Base-by-base conservation (phyloP, 1,140 invertebrate genomes). In the Aphaenogaster rudis region DNA sequence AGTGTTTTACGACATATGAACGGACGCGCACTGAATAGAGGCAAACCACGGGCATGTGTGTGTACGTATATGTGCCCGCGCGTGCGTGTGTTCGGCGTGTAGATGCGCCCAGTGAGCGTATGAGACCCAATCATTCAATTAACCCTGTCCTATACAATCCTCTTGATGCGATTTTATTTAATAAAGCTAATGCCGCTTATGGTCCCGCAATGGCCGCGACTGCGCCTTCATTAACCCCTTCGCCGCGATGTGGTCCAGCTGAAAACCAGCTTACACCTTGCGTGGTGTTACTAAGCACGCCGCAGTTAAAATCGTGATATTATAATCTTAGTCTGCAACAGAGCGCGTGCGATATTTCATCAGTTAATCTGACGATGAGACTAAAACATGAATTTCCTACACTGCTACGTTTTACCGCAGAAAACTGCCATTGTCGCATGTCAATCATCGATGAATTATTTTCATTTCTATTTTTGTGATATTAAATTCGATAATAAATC, bases 81-180 rank as follows among this genome's bases (percentile, higher is more conserved):
- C 15, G 64, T 61, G 1, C 36, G 4, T 15, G 39, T 21, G 15
- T 4, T 33, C 13, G 9, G 11, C 13, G n/a, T 39, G 42, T 45
- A 33, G 88, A 89, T 86, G 72, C 87, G 90, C 87, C 66, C 78
- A 71, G 78, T 79, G 82, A 74, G 63, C 77, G 54, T 91, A 88
- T 88, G 90, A 91, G 88, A 82, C 88, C 92, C 93, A 94, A 95
- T 94, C 94, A 94, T 94, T 94, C 94, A 94, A 93, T 95, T 94
- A 94, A 93, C 91, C 88, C 89, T 92, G 91, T 92, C 92, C 92
- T 92, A 90, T 93, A 90, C 92, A 91, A 93, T 94, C 92, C 92
- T 93, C 92, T 93, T 91, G 91, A 92, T 92, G 88, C 91, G 90
- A 94, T 93, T 93, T 94, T 93, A 94, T 94, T 94, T 93, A 93